A percentile compares a stretch with the other conserved stretches of the same genome.
Evolutionary conservation across 2,797 vertebrate genomes (phyloP).

Genomic region (Parotocinclus haroldoi): DNA sequence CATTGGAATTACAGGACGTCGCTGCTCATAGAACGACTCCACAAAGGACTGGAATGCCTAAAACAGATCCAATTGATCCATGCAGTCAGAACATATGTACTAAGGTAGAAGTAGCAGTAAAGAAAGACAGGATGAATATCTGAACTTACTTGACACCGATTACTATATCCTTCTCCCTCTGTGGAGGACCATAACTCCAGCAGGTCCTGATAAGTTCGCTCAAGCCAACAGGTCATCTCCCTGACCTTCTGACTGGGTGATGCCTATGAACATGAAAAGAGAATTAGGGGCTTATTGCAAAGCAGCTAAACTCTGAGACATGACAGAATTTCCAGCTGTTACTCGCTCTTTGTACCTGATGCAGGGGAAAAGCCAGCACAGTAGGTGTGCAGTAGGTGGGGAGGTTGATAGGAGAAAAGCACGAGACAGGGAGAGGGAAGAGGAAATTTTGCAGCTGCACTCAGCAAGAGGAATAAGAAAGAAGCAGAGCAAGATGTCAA

Average conservation of each 20-base stretch:
- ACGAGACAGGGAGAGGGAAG: slow-evolving; percentile 39
- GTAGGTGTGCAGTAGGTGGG: slow-evolving; percentile 58
- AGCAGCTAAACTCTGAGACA: neutral
- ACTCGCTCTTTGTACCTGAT: slow-evolving; percentile 55
- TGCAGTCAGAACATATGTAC: too few relatives aligned
- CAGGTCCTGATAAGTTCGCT: slow-evolving; percentile 68
- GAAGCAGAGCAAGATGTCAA: slow-evolving; percentile 5
- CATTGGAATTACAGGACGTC: slow-evolving; percentile 65
- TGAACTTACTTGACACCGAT: slow-evolving; percentile 73
- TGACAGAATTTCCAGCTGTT: neutral
- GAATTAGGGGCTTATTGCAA: neutral
- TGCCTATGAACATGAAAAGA: slow-evolving; percentile 46
- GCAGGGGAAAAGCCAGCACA: slow-evolving; percentile 57
- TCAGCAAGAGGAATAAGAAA: slow-evolving; percentile 23
- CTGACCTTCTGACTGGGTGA: slow-evolving; percentile 59
- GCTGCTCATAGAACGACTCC: slow-evolving; percentile 70
- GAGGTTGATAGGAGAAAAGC: slow-evolving; percentile 56
- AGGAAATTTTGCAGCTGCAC: slow-evolving; percentile 57
- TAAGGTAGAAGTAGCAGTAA: too few relatives aligned
- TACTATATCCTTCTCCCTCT: slow-evolving; percentile 64
- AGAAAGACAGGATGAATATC: neutral
- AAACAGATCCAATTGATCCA: slow-evolving; percentile 8
- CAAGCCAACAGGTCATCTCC: slow-evolving; percentile 75
- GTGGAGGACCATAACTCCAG: slow-evolving; percentile 59
- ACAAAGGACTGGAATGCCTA: slow-evolving; percentile 70